A percentile compares a stretch with the other conserved stretches of the same genome.
These are phyloP conservation scores for Ceraclea dissimilis DNA, from an alignment of 2,888 invertebrate genomes.

Conservation along the genomic window DNA sequence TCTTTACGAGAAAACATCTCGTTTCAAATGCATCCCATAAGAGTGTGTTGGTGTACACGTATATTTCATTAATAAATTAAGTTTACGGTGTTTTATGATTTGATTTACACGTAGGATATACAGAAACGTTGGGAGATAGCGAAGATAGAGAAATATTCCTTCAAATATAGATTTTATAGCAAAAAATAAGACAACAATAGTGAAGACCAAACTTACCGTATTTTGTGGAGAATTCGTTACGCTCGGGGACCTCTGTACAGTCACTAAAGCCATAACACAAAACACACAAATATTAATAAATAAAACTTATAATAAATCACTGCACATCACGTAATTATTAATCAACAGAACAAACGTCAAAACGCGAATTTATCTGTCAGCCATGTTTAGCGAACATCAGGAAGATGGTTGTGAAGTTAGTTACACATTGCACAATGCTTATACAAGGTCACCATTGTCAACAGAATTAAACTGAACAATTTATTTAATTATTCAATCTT, in stretches of 20 bases:
- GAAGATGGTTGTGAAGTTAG: slow-evolving; percentile 3
- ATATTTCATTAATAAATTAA: not conserved
- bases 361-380: slow-evolving; percentile 21
- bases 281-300: slow-evolving; percentile 18
- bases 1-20: not conserved
- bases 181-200: slow-evolving; percentile 9
- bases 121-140: too few relatives aligned
- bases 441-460: slow-evolving; percentile 12
- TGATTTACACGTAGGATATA: too few relatives aligned
- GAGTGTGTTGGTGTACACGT: not conserved
- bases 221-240: slow-evolving; percentile 57
- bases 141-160: too few relatives aligned
- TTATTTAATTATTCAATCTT: too few relatives aligned
- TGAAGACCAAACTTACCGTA: slow-evolving; percentile 40
- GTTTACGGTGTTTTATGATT: too few relatives aligned
- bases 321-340: slow-evolving; percentile 12
- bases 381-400: slow-evolving; percentile 22
- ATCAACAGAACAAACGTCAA: slow-evolving; percentile 20
- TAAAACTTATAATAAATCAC: slow-evolving; percentile 13
- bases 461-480: not conserved
- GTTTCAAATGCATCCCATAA: not conserved
- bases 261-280: slow-evolving; percentile 58
- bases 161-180: not conserved
- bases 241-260: slow-evolving; percentile 65
- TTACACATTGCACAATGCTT: slow-evolving; percentile 6